Percentiles rank a stretch among this genome's conserved stretches.
phyloP scores from a whole-genome alignment of 1,140 invertebrate genomes.

The Lasioglossum albipes region DNA sequence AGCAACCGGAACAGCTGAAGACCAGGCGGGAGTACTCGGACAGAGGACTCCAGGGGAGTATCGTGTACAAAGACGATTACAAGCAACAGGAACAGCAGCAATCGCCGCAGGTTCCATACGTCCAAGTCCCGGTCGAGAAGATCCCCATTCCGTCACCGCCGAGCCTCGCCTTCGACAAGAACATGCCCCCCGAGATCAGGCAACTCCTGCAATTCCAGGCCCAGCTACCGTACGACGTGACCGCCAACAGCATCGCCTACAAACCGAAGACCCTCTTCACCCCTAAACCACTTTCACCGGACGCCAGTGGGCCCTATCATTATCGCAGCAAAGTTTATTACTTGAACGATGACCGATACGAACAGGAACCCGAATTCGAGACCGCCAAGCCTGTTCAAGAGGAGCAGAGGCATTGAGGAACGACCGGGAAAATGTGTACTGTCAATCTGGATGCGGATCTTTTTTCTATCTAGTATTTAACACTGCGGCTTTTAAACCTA shows the following conservation, averaged over 20 bases:
- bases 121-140: conserved; percentile 4
- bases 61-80: conserved; percentile 60
- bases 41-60: conserved; percentile 24
- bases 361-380: conserved; percentile 30
- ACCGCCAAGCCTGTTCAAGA: conserved; percentile 47
- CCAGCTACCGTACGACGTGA: conserved; percentile 75
- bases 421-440: no score
- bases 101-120: conserved; percentile 30
- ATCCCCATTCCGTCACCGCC: conserved; percentile 21
- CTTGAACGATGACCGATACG: conserved; percentile 41
- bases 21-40: conserved; percentile 24
- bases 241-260: conserved; percentile 74
- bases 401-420: conserved; percentile 44
- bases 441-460: no score
- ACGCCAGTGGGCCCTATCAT: conserved; percentile 63
- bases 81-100: conserved; percentile 33
- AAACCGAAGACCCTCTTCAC: conserved; percentile 72
- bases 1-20: conserved; percentile 7
- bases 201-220: conserved; percentile 74
- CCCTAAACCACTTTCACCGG: conserved; percentile 69
- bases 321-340: conserved; percentile 75
- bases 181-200: conserved; percentile 72
- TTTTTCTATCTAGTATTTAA: no score
- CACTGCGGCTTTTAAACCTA: no score
- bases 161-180: conserved; percentile 39